Conservation (phyloP, 2,113 vertebrate species). For the Indri indri region DNA sequence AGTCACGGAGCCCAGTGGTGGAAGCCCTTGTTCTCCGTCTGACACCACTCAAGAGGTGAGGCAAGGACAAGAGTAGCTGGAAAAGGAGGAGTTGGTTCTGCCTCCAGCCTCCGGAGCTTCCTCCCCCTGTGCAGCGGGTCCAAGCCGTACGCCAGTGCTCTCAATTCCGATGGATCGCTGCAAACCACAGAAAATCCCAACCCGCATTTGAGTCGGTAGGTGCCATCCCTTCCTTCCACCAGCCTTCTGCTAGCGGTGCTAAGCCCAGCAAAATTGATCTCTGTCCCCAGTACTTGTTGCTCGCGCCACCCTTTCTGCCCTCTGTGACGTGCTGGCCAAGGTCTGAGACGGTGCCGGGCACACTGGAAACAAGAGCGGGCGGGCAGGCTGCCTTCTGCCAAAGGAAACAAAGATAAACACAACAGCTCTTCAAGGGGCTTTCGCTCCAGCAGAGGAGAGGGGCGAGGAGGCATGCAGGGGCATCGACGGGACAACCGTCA, state of each 20-base stretch:
- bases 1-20: not conserved
- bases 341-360: not conserved
- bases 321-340: not conserved
- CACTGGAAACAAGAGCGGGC: not conserved
- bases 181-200: conserved; percentile 5
- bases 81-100: not conserved
- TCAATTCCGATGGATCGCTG: not conserved
- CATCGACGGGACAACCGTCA: not conserved
- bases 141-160: not conserved
- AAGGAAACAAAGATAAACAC: not conserved
- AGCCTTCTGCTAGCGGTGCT: not conserved
- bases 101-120: not conserved
- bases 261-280: not conserved
- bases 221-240: not conserved
- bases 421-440: not conserved
- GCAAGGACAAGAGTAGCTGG: not conserved
- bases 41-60: not conserved
- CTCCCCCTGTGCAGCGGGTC: not conserved
- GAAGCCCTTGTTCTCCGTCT: not conserved
- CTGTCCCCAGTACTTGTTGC: not conserved
- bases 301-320: not conserved
- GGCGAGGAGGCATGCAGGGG: not conserved
- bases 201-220: not conserved
- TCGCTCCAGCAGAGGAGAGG: fast-evolving
- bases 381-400: not conserved